Percentiles rank a stretch among this genome's conserved stretches.
Evolutionary conservation across 2,797 vertebrate genomes (phyloP).

Genomic region (Gymnothorax reevesii): DNA sequence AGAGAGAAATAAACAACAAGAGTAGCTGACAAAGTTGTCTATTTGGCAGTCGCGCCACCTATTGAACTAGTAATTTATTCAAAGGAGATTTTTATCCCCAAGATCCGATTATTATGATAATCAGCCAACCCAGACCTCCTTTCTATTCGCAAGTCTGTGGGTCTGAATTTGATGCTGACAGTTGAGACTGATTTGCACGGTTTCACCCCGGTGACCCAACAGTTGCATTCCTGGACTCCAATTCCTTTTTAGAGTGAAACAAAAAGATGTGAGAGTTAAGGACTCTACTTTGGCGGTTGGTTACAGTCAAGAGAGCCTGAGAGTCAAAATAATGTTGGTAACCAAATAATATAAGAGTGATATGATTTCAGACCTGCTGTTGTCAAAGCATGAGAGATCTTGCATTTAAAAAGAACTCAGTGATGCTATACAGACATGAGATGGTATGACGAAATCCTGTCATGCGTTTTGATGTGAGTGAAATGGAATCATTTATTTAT

Average conservation of each 20-base stretch:
- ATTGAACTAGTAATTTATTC: conserved; percentile 80
- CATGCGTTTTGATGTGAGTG: background rate
- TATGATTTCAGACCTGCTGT: conserved; percentile 57
- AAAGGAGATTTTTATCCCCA: conserved; percentile 81
- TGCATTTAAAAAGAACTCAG: background rate
- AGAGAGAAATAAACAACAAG: conserved; percentile 62
- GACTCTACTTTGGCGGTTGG: conserved; percentile 67
- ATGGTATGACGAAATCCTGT: background rate
- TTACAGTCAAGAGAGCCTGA: conserved; percentile 61
- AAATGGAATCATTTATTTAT: background rate
- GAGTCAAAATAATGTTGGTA: conserved; percentile 70
- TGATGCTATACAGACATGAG: background rate
- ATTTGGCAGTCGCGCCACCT: conserved; percentile 80
- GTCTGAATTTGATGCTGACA: conserved; percentile 72
- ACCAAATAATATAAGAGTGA: conserved; percentile 65
- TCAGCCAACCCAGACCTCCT: conserved; percentile 73
- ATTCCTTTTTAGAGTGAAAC: conserved; percentile 65
- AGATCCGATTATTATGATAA: conserved; percentile 83
- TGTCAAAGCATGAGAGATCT: background rate
- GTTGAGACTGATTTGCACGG: conserved; percentile 83
- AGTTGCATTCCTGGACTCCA: conserved; percentile 78
- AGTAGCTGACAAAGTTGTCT: conserved; percentile 77
- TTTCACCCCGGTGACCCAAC: conserved; percentile 64
- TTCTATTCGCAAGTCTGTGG: conserved; percentile 74
- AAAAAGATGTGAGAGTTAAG: conserved; percentile 64